Evolutionary conservation across 2,113 vertebrate genomes (phyloP), one percentile per base, ranked within the genome.

Genomic region (Lycocorax pyrrhopterus): DNA sequence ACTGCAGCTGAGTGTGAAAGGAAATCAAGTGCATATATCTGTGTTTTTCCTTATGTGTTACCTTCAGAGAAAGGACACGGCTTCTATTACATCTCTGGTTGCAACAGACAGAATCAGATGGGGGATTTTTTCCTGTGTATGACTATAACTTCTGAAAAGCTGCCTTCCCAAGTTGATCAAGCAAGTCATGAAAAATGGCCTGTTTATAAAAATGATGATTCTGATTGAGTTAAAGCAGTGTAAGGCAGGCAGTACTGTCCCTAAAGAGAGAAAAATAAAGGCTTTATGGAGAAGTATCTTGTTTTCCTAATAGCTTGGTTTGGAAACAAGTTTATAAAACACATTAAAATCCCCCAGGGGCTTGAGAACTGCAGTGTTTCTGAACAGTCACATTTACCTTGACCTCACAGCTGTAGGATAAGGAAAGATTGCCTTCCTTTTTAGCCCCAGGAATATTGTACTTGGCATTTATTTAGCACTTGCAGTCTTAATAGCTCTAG

Each of bases 221-320:
- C 81, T 94, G 92, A 96, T 91, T 71, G 68, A 88, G 84, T 97
- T 94, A 93, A 67, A 84, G 30, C 79, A 83, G 72, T 92, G 68
- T 80, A 94, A 94, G 51, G 90, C 78, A 85, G 85, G 55, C 37
- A 88, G 39, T 55, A 52, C 47, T 91, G 87, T 90, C 90, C 92
- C 90, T 93, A 80, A 96, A 95, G 87, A 96, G 87, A 90, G 87
- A 90, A 88, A 91, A 80, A 93, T n/a, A 86, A 88, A 93, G 72
- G 55, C 52, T 93, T 95, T 94, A 60, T 90, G 55, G 94, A 91
- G 87, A 94, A 94, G 93, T 93, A 93, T 71, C 85, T 95, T 94
- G 92, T 96, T 97, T 95, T 96, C 89, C 94, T 96, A 95, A 94
- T 94, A 93, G 89, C 85, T 81, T 74, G 72, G 82, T 93, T 88